These are phyloP conservation scores for Melanerpes formicivorus DNA, from an alignment of 2,113 vertebrate species.

Conservation along the genomic window DNA sequence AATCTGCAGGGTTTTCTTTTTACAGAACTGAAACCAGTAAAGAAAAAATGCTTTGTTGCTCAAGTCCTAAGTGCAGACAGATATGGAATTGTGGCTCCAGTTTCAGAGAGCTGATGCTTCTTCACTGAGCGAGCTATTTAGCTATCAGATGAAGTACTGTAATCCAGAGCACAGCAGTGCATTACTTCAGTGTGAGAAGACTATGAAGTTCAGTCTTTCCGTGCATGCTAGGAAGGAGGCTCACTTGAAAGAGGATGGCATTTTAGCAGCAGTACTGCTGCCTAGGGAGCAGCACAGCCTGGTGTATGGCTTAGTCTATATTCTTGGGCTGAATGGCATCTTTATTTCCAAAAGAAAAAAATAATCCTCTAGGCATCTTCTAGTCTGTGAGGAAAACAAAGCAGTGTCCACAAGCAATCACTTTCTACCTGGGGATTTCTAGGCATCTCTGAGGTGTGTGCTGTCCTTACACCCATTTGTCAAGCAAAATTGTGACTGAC, in stretches of 20 bases:
- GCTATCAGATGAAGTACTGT: not conserved
- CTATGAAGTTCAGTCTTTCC: not conserved
- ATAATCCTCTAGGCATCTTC: not conserved
- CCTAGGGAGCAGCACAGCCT: not conserved
- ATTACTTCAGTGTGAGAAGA: not conserved
- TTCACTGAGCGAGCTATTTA: not conserved
- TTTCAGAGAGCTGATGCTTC: not conserved
- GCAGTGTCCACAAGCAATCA: not conserved
- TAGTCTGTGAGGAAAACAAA: not conserved
- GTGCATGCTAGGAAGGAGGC: not conserved
- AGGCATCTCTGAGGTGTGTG: not conserved
- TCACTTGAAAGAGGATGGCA: not conserved
- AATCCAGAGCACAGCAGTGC: not conserved
- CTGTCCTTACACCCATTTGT: not conserved
- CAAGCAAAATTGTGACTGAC: not conserved
- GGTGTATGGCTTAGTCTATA: not conserved
- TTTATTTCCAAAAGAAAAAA: not conserved
- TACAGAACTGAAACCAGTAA: conserved; percentile 47
- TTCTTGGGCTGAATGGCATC: not conserved
- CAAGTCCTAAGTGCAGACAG: not conserved
- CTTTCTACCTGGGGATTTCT: not conserved
- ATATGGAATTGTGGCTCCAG: not conserved
- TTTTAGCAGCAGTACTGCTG: not conserved
- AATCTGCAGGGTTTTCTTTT: conserved; percentile 46
- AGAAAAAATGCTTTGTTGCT: conserved; percentile 40